These are phyloP conservation scores for Thera britannica DNA, from an alignment of 2,888 invertebrate genomes.

Conservation along the genomic window DNA sequence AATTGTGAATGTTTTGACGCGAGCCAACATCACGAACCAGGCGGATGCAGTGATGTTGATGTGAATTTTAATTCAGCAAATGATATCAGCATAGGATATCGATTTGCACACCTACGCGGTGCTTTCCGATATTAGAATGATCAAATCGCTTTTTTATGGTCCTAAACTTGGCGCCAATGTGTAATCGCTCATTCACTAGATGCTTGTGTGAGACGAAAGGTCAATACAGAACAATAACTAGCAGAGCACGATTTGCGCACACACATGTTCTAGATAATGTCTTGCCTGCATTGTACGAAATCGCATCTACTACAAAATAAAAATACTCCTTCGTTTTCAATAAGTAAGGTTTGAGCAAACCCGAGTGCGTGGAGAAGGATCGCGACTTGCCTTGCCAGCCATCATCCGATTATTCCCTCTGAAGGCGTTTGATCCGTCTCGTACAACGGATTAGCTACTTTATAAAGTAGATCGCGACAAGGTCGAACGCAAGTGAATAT, in stretches of 20 bases:
- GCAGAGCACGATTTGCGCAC: background rate
- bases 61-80: constrained; percentile 32
- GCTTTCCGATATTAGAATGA: constrained; percentile 21
- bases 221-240: background rate
- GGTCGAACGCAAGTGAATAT: constrained; percentile 28
- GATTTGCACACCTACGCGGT: constrained; percentile 27
- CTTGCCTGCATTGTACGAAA: background rate
- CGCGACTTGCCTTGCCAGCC: background rate
- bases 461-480: constrained; percentile 20
- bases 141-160: constrained; percentile 15
- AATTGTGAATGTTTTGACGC: constrained; percentile 31
- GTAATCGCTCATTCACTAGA: constrained; percentile 2
- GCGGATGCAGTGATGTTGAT: constrained; percentile 25
- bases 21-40: constrained; percentile 30
- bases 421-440: constrained; percentile 22
- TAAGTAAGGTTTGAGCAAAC: background rate
- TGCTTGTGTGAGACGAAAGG: constrained; percentile 6
- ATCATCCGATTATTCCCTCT: constrained; percentile 17
- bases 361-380: background rate
- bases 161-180: constrained; percentile 9
- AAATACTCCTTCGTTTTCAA: too few species aligned
- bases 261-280: background rate
- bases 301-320: background rate
- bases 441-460: constrained; percentile 24
- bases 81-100: constrained; percentile 31